phyloP scores from a whole-genome alignment of 2,888 invertebrate genomes.

The Cactoblastis cactorum region DNA sequence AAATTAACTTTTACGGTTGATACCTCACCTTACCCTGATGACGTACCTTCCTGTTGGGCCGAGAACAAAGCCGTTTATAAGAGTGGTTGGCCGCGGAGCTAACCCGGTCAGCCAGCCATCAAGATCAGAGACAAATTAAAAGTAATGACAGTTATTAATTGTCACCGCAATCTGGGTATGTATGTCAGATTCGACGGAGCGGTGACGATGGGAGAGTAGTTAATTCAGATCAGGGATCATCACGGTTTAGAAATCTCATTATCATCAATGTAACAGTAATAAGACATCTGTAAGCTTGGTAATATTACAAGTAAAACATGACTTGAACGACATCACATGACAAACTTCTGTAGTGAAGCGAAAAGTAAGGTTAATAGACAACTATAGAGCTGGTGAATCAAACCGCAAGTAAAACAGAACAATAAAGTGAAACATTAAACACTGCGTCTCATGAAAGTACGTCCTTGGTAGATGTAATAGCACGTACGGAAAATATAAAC shows the following conservation, averaged over 20 bases:
- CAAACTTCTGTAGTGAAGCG: too few relatives aligned
- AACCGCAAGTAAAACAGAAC: too few relatives aligned
- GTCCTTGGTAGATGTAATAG: neutral
- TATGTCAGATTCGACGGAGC: neutral
- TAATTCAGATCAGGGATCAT: neutral
- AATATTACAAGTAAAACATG: neutral
- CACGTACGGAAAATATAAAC: neutral
- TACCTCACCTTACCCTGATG: too few relatives aligned
- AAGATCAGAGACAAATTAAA: slow-evolving; percentile 4
- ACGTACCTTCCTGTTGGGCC: too few relatives aligned
- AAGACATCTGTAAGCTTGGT: neutral
- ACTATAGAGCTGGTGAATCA: too few relatives aligned
- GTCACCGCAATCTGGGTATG: neutral
- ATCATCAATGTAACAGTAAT: neutral
- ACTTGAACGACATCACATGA: too few relatives aligned
- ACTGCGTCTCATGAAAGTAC: too few relatives aligned
- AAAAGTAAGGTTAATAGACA: too few relatives aligned
- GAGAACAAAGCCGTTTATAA: neutral
- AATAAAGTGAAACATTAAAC: too few relatives aligned
- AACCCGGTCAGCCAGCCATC: slow-evolving; percentile 8
- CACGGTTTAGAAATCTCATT: neutral
- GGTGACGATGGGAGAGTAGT: neutral
- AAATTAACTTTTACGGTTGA: too few relatives aligned
- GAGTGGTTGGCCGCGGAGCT: slow-evolving; percentile 2
- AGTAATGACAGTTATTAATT: slow-evolving; percentile 6